Evolutionary conservation across 2,888 invertebrate species (phyloP).

Genomic region (Dicyrtoma fusca): DNA sequence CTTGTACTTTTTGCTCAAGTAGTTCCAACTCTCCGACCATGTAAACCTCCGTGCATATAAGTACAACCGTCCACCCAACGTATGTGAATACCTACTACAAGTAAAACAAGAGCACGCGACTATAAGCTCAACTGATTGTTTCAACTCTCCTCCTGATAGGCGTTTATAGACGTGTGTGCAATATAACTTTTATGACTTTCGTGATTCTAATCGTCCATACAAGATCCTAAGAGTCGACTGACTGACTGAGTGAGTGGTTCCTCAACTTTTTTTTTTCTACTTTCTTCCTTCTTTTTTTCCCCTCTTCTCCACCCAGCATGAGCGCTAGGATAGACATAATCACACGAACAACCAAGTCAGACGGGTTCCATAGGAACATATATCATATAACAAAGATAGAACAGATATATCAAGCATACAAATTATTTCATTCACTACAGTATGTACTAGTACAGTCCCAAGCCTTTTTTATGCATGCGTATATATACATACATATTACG

Average conservation of each 20-base stretch:
- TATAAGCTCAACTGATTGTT: slow-evolving; percentile 33
- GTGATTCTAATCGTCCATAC: slow-evolving; percentile 45
- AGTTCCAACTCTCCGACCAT: neutral
- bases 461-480: no score
- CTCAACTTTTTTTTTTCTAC: slow-evolving; percentile 33
- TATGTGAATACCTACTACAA: no score
- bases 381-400: no score
- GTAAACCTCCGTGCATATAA: no score
- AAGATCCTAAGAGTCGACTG: slow-evolving; percentile 35
- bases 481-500: slow-evolving; percentile 3
- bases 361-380: no score
- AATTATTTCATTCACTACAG: no score
- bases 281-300: neutral
- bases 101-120: slow-evolving; percentile 32
- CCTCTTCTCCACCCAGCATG: neutral
- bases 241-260: slow-evolving; percentile 29
- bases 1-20: neutral
- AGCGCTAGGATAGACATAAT: no score
- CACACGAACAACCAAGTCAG: no score
- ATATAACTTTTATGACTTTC: slow-evolving; percentile 48
- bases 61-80: neutral
- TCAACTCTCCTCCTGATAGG: slow-evolving; percentile 35
- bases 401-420: no score
- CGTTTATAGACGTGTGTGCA: slow-evolving; percentile 42
- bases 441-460: no score